Conservation (phyloP, 2,888 invertebrate genomes). For the Argynnis bischoffii region DNA sequence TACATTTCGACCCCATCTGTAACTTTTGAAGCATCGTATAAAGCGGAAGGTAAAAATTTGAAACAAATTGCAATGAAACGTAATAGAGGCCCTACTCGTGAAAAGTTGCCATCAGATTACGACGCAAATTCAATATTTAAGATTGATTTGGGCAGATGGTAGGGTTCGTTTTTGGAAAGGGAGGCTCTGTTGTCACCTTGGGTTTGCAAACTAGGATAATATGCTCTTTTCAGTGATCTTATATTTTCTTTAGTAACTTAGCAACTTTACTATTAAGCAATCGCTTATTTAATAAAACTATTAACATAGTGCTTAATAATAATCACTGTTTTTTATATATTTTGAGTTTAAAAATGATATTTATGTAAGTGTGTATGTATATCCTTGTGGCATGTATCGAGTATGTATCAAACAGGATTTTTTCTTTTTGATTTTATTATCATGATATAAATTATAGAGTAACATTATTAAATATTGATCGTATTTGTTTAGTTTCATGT, state of each 20-base stretch:
- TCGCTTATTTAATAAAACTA: too few species aligned
- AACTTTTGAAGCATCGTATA: conserved; percentile 57
- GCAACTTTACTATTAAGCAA: too few species aligned
- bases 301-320: too few species aligned
- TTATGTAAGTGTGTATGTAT: too few species aligned
- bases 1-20: conserved; percentile 55
- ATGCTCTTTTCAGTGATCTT: conserved; percentile 5
- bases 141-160: conserved; percentile 80
- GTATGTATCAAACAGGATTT: too few species aligned
- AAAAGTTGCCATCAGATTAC: conserved; percentile 79
- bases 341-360: too few species aligned
- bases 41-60: conserved; percentile 71
- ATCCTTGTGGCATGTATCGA: too few species aligned
- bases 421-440: too few species aligned
- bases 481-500: too few species aligned
- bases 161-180: conserved; percentile 58
- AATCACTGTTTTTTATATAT: too few species aligned
- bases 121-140: conserved; percentile 81
- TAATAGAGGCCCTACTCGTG: conserved; percentile 80
- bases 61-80: conserved; percentile 80
- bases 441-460: too few species aligned
- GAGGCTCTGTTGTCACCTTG: conserved; percentile 29
- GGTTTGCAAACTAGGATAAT: conserved; percentile 19
- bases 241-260: not conserved
- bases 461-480: too few species aligned